Percentiles rank a stretch among this genome's conserved stretches.
Evolutionary conservation across 2,113 vertebrate species (phyloP).

Genomic region (Gallinago jamesoni): DNA sequence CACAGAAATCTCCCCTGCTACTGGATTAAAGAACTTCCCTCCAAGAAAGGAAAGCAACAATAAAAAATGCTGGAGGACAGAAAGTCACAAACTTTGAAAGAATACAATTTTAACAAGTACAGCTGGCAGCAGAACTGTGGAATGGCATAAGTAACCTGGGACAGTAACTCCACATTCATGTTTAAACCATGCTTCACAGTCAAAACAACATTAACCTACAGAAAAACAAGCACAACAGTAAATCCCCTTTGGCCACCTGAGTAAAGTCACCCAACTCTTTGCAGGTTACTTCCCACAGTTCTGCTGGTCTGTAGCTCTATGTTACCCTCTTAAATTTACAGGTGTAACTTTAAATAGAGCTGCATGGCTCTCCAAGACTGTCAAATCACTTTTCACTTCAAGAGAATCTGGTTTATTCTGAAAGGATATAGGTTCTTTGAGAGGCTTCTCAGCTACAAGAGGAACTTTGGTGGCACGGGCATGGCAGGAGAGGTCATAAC

Average conservation of each 20-base stretch:
- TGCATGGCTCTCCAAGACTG: neutral
- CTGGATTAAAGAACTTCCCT: neutral
- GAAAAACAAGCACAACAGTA: neutral
- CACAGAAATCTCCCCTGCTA: neutral
- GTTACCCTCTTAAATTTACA: neutral
- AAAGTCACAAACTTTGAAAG: neutral
- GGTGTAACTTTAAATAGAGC: neutral
- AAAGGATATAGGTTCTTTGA: constrained; percentile 99
- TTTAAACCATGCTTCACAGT: neutral
- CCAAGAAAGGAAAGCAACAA: neutral
- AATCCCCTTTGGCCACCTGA: neutral
- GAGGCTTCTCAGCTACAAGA: constrained; percentile 93
- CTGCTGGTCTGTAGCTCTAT: neutral
- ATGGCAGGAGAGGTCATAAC: constrained; percentile 93
- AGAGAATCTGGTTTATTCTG: neutral
- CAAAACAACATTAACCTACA: neutral
- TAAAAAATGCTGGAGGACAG: neutral
- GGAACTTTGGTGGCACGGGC: constrained; percentile 93
- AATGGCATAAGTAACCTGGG: neutral
- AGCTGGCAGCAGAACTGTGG: neutral
- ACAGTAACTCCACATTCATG: neutral
- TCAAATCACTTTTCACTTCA: neutral
- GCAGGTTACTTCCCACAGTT: neutral
- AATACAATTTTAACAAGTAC: neutral
- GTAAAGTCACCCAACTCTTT: neutral